These are phyloP conservation scores for Argyrosomus japonicus DNA, from an alignment of 2,113 vertebrate species.

Conservation along the genomic window DNA sequence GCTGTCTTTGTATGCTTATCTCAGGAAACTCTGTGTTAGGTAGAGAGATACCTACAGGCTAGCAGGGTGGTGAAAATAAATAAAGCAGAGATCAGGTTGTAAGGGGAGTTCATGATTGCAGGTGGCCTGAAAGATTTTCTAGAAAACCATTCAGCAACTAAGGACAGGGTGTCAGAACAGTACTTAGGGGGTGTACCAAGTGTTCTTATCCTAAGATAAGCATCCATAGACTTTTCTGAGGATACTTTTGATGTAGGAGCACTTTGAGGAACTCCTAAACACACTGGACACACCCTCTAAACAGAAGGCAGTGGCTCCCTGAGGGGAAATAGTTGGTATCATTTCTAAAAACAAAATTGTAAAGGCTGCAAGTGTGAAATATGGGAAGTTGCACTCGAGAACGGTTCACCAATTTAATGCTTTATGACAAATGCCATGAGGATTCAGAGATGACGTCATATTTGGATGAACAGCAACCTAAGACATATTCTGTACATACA, in stretches of 20 bases:
- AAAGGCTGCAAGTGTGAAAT: not conserved
- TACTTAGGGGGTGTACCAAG: not conserved
- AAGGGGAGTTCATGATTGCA: not conserved
- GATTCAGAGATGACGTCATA: too few species aligned
- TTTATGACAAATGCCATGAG: too few species aligned
- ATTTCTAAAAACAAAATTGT: not conserved
- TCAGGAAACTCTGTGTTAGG: not conserved
- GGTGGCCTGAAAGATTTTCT: not conserved
- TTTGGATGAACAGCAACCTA: too few species aligned
- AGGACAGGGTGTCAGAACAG: not conserved
- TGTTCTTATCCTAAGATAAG: not conserved
- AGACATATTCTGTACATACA: not conserved
- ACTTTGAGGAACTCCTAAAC: not conserved
- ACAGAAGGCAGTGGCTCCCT: not conserved
- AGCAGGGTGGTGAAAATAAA: not conserved
- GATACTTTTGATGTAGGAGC: not conserved
- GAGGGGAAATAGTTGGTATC: not conserved
- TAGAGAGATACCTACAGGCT: not conserved
- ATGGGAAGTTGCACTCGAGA: not conserved
- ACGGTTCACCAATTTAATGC: too few species aligned
- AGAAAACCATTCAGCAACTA: not conserved
- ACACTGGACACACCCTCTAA: not conserved
- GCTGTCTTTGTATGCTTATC: slow-evolving; percentile 6
- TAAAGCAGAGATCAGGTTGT: not conserved
- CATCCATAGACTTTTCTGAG: not conserved